A percentile compares a stretch with the other conserved stretches of the same genome.
phyloP scores from a whole-genome alignment of 2,797 vertebrate genomes.

The Myiotriccus ornatus region DNA sequence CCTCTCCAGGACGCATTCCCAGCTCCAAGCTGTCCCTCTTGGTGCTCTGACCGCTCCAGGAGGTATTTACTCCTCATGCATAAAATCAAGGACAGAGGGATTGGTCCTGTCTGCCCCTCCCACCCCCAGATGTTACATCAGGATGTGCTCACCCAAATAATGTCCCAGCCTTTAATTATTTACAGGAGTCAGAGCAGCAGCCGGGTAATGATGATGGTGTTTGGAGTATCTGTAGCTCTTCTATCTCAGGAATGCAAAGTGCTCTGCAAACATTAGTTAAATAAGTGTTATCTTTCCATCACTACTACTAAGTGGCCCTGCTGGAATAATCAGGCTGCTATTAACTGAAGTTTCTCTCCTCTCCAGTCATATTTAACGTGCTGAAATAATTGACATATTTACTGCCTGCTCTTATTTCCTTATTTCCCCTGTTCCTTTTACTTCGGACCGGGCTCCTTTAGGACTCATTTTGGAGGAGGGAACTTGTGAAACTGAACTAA shows the following conservation, averaged over 20 bases:
- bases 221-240: not conserved
- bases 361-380: not conserved
- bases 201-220: not conserved
- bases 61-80: not conserved
- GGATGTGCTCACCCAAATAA: not conserved
- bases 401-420: not conserved
- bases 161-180: slow-evolving; percentile 32
- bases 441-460: not conserved
- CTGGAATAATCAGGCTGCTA: slow-evolving; percentile 28
- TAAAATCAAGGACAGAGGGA: not conserved
- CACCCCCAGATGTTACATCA: not conserved
- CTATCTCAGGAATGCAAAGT: slow-evolving; percentile 38
- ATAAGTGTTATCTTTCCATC: slow-evolving; percentile 40
- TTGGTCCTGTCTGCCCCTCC: not conserved
- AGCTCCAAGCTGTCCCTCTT: not conserved
- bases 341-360: slow-evolving; percentile 6
- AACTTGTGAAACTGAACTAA: not conserved
- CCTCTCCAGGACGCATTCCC: not conserved
- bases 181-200: not conserved
- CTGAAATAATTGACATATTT: not conserved
- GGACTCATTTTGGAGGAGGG: not conserved
- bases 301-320: not conserved
- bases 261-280: not conserved
- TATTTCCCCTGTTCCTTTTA: not conserved
- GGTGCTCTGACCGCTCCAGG: not conserved